These are phyloP conservation scores for Antennarius maculatus DNA, from an alignment of 2,797 vertebrate genomes.

Conservation along the genomic window DNA sequence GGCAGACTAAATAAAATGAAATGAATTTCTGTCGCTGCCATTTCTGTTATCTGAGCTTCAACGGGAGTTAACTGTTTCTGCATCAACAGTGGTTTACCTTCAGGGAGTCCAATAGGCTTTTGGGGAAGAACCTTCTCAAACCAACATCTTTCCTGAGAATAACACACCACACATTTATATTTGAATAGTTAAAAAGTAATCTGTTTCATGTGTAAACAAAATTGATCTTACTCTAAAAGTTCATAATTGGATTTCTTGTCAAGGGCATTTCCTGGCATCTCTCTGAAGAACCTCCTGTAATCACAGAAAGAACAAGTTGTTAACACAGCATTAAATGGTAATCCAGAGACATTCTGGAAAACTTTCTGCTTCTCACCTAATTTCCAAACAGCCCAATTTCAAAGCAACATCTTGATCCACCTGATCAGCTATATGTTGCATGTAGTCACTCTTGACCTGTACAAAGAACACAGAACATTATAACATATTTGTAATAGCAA, in stretches of 20 bases:
- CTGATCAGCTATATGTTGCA: constrained; percentile 94
- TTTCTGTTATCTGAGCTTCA: background rate
- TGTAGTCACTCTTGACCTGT: constrained; percentile 98
- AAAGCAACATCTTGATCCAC: constrained; percentile 98
- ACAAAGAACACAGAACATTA: constrained; percentile 17
- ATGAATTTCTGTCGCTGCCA: constrained; percentile 3
- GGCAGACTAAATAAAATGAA: background rate
- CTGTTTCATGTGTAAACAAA: background rate
- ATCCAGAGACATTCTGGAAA: constrained; percentile 2
- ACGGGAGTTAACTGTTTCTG: background rate
- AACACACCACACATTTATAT: constrained; percentile 1
- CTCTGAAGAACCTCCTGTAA: constrained; percentile 93
- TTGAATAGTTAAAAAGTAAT: background rate
- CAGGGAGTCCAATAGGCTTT: constrained; percentile 95
- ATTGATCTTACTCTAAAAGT: constrained; percentile 92
- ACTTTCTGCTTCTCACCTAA: constrained; percentile 84
- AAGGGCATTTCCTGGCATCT: constrained; percentile 97
- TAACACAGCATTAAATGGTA: constrained; percentile 5
- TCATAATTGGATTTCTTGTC: constrained; percentile 99
- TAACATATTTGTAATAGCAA: background rate
- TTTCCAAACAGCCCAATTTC: constrained; percentile 98
- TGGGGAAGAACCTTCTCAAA: constrained; percentile 96
- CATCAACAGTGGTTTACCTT: constrained; percentile 84
- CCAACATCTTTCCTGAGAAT: constrained; percentile 93
- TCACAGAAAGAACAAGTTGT: constrained; percentile 28